Evolutionary conservation across 2,797 vertebrate genomes (phyloP).

Genomic region (Yasuhikotakia modesta): DNA sequence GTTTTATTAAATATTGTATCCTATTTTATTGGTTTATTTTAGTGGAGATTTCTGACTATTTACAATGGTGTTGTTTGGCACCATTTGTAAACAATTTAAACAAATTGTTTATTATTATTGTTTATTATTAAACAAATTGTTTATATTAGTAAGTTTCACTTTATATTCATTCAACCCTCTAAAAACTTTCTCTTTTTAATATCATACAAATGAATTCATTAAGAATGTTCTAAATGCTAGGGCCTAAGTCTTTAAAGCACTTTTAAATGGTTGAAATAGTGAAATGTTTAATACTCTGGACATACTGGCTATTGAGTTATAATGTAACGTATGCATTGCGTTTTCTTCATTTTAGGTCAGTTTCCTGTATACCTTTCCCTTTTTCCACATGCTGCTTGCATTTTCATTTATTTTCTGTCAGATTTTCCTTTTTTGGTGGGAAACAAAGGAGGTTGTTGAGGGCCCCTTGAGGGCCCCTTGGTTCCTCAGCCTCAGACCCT

Average conservation of each 20-base stretch:
- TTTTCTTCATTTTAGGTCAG: not conserved
- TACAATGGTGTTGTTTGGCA: no score
- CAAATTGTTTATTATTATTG: no score
- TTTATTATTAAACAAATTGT: no score
- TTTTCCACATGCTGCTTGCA: slow-evolving; percentile 49
- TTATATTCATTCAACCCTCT: no score
- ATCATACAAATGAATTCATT: not conserved
- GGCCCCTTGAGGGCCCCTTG: slow-evolving; percentile 46
- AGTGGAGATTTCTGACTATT: no score
- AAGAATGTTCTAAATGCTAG: not conserved
- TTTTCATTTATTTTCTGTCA: slow-evolving; percentile 33
- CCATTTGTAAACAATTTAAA: no score
- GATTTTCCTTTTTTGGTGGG: slow-evolving; percentile 8
- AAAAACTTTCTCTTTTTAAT: not conserved
- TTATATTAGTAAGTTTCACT: no score
- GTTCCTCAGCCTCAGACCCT: slow-evolving; percentile 37
- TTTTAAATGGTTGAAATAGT: not conserved
- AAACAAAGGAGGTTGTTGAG: slow-evolving; percentile 17
- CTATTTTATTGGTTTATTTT: no score
- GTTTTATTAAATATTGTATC: not conserved
- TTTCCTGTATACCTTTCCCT: not conserved
- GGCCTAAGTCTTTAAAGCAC: not conserved
- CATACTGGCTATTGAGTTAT: not conserved
- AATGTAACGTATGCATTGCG: not conserved
- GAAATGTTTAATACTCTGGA: not conserved